Conservation (phyloP, 2,797 vertebrate genomes). For the Betta splendens region DNA sequence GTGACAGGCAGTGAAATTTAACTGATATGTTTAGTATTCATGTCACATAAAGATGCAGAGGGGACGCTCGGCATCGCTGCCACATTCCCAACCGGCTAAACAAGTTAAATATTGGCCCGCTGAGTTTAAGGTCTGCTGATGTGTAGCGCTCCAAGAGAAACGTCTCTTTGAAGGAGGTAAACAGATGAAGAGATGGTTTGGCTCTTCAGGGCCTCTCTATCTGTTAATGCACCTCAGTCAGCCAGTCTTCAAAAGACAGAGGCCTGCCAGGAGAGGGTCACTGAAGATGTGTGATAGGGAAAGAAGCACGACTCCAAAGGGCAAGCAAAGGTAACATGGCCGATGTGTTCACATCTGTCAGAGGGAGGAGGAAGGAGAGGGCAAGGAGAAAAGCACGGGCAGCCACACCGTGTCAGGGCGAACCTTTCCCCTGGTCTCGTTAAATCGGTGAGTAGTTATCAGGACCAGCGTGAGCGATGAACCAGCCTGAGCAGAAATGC, state of each 20-base stretch:
- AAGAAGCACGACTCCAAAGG: constrained; percentile 43
- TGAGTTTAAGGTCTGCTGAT: constrained; percentile 60
- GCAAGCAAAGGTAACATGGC: constrained; percentile 54
- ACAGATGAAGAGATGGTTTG: constrained; percentile 54
- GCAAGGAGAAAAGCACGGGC: constrained; percentile 4
- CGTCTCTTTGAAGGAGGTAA: constrained; percentile 66
- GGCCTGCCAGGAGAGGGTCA: constrained; percentile 47
- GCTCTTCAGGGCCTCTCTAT: constrained; percentile 61
- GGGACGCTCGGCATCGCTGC: constrained; percentile 13
- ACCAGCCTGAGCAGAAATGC: constrained; percentile 35
- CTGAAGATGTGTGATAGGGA: constrained; percentile 35
- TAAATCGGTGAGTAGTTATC: constrained; percentile 45
- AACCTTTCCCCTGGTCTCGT: constrained; percentile 33
- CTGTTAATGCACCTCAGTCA: constrained; percentile 70
- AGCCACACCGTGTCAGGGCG: constrained; percentile 16
- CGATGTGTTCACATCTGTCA: constrained; percentile 49
- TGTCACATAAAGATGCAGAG: constrained; percentile 17
- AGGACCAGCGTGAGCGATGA: constrained; percentile 46
- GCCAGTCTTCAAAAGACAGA: constrained; percentile 69
- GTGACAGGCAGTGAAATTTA: not conserved
- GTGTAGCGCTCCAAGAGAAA: constrained; percentile 38
- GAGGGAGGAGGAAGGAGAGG: constrained; percentile 16
- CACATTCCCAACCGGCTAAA: constrained; percentile 28
- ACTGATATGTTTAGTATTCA: not conserved
- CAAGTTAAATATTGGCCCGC: constrained; percentile 40